Base-by-base conservation (phyloP, 2,797 vertebrate genomes). In the Crenuchus spilurus region DNA sequence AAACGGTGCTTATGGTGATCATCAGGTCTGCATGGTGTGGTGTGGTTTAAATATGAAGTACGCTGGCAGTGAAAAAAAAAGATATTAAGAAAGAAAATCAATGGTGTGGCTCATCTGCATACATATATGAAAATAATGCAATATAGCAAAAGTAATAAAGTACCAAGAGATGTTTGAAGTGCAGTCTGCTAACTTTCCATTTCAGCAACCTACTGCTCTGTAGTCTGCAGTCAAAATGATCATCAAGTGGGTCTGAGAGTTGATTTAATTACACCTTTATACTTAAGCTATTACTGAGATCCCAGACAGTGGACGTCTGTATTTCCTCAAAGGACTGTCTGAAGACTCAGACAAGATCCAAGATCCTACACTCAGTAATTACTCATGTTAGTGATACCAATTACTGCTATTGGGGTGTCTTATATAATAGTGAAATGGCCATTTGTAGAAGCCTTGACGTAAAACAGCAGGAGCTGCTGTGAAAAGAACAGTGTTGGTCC, bases 241-340 rank as follows among this genome's bases (percentile, higher is more conserved):
- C 63, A 67, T 72, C 44, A 62, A 62, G 68, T 39, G 69, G 31
- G 48, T 49, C 39, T 46, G 46, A 54, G 22, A 41, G 60, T 72
- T 62, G 63, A 77, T 77, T 77, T 72, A 51, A 77, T 61, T 61
- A 61, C 35, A 68, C 37, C 26, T 62, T 64, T 68, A 41, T 42
- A 51, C 69, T 62, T 62, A 67, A 72, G 62, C 33, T 14, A 52
- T 42, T 37, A 41, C 58, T 52, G 26, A 51, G 39, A 69, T 46
- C 14, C 41, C 63, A 57, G 73, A 63, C 49, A 51, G 41, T 22
- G 46, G 63, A 76, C 42, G 49, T 68, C 49, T 66, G 33, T 72
- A 37, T 57, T 61, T 24, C 52, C 54, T 61, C 48, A 13, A 28
- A 65, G 66, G 55, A 58, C 22, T 41, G n/a, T 46, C 49, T 68